Evolutionary conservation across 2,797 vertebrate genomes (phyloP).

Genomic region (Malacoctenus gilli): DNA sequence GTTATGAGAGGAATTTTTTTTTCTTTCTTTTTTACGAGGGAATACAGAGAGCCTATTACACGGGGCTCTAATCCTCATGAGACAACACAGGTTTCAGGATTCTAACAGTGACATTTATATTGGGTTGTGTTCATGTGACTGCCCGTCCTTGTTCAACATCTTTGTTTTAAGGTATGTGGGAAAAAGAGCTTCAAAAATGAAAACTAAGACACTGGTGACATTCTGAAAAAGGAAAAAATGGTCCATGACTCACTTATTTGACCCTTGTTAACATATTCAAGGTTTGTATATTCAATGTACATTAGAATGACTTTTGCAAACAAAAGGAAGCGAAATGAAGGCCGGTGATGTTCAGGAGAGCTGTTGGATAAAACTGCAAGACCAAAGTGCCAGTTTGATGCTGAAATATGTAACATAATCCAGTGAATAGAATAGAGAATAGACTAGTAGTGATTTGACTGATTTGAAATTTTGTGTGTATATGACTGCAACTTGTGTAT

Average conservation of each 20-base stretch:
- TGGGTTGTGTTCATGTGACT: not conserved
- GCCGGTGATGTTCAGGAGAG: not conserved
- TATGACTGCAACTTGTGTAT: slow-evolving; percentile 9
- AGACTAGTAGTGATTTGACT: no score
- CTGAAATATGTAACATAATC: no score
- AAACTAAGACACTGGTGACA: slow-evolving; percentile 2
- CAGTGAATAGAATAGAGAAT: no score
- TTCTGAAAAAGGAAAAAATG: slow-evolving; percentile 1
- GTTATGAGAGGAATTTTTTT: no score
- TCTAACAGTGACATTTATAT: not conserved
- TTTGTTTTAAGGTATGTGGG: slow-evolving; percentile 15
- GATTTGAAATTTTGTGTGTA: slow-evolving; percentile 3
- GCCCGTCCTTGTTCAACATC: not conserved
- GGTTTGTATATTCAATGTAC: slow-evolving; percentile 9
- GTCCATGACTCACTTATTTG: not conserved
- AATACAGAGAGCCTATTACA: slow-evolving; percentile 4
- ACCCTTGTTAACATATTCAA: no score
- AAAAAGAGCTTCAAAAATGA: not conserved
- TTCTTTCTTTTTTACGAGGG: not conserved
- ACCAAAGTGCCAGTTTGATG: no score
- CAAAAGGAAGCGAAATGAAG: not conserved
- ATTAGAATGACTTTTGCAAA: not conserved
- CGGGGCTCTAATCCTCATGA: slow-evolving; percentile 18
- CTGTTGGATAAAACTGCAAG: slow-evolving; percentile 9
- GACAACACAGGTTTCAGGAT: slow-evolving; percentile 5